Evolutionary conservation across 2,113 vertebrate species (phyloP), one percentile per base, ranked within the genome.

Genomic region (Chlamydotis undulata): DNA sequence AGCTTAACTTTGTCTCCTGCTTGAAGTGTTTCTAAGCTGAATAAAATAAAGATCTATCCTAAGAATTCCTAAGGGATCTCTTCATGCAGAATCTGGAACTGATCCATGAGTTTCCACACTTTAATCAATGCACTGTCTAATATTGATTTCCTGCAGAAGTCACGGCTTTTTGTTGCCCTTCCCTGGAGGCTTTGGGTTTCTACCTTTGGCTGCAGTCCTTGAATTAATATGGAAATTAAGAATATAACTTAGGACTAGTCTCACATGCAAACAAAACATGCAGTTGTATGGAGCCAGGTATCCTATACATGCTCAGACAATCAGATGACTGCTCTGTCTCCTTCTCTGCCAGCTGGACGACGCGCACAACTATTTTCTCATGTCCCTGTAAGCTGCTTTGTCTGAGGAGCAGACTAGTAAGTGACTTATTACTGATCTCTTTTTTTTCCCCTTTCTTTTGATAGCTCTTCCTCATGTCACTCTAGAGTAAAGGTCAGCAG

Each of bases 141-240:
- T 94, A 94, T 76, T 78, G 93, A 97, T 96, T 95, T 95, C 87
- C 67, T 92, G 79, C 70, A 84, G 69, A 81, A 96, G 80, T 87
- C 95, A 91, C 88, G 92, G 69, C 12, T 63, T 94, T 96, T 95
- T 97, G 61, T 94, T 94, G 93, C 87, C 49, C 71, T 83, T 94
- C 94, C 84, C 93, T 60, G 56, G 91, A 83, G 93, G 86, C 74
- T 89, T 55, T 33, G 87, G 84, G 53, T 56, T 93, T 87, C 88
- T 85, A 84, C 69, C 73, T 94, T 95, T 95, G 92, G 90, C 86
- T 91, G 61, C 83, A 94, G 74, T 82, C 70, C 90, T 95, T 94
- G 91, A 89, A 87, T 95, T 96, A 95, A 91, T 94, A 94, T 65
- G 83, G 80, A 95, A 96, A 84, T 79, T 69, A 89, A 95, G 94